Conservation (phyloP, 2,797 vertebrate genomes). For the Tokudaia muenninki region DNA sequence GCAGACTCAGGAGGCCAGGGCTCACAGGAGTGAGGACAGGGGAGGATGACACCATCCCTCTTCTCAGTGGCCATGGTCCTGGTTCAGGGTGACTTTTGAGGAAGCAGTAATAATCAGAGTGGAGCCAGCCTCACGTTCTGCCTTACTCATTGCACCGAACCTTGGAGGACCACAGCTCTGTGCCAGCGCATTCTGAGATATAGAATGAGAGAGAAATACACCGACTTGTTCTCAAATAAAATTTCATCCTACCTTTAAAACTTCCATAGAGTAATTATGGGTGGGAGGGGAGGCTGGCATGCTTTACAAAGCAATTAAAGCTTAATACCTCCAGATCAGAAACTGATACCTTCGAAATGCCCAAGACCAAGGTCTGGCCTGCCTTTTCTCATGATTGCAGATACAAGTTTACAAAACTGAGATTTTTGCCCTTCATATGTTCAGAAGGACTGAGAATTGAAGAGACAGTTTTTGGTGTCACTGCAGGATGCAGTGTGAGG, state of each 20-base stretch:
- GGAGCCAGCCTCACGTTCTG: neutral
- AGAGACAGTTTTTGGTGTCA: neutral
- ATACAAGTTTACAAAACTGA: neutral
- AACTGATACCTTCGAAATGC: neutral
- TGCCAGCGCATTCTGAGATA: neutral
- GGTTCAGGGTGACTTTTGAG: neutral
- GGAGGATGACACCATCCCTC: neutral
- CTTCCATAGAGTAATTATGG: neutral
- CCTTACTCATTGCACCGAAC: neutral
- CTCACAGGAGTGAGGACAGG: neutral
- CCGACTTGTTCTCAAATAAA: slow-evolving; percentile 29
- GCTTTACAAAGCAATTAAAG: slow-evolving; percentile 49
- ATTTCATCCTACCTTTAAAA: neutral
- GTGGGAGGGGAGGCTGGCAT: neutral
- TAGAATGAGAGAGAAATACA: neutral
- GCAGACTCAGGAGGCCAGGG: neutral
- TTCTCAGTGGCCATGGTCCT: rapidly evolving
- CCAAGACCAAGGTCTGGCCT: neutral
- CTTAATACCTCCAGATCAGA: neutral
- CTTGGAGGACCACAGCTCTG: rapidly evolving
- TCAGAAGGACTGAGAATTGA: neutral
- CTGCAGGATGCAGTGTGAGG: neutral
- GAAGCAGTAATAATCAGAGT: neutral
- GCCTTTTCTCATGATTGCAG: neutral
- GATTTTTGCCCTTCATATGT: neutral